Base-by-base conservation (phyloP, 2,888 invertebrate species). In the Torymus aiolomorphi region DNA sequence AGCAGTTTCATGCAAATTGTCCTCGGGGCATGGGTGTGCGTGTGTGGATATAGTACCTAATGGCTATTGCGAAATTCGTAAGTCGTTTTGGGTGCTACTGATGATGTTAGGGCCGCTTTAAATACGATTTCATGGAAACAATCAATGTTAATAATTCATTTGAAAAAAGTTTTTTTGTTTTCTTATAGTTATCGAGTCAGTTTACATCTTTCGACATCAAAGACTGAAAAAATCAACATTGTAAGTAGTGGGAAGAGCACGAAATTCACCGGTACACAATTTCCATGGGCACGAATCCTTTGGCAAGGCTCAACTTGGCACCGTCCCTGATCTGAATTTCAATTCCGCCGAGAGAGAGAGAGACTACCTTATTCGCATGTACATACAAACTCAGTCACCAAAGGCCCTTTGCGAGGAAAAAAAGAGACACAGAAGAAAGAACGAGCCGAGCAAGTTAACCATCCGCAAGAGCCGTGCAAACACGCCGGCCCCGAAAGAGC, bases 1-100 rank as follows among this genome's bases (percentile, higher is more conserved):
- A 81, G 82, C 86, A 86, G 84, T 87, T 85, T 86, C 84, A 87
- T 88, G 88, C 86, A 88, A 88, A 88, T 87, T 77, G 73, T 71
- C 79, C 74, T 57, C 42, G 20, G 10, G 24, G 61, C 74, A 4
- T 57, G 16, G 57, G 54, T 62, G 10, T 3, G 18, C 20, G 14
- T 57, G 42, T n/a, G 14, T 14, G 16, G 3, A 51, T 10, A 8
- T 8, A 11, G n/a, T 2, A 42, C 42, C 42, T 42, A 10, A 5
- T 16, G 24, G 65, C 57, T 71, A 31, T 18, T 8, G 24, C 16
- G 13, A 51, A 76, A 67, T 76, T 71, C 65, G 56, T 52, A 31
- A 62, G 8, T 42, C 8, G 42, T 42, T 42, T 42, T 8, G 42
- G 42, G 42, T 42, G 42, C 42, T 42, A 42, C 42, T 42, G 42